Base-by-base conservation (phyloP, 1,140 invertebrate species). In the Ips nitidus region DNA sequence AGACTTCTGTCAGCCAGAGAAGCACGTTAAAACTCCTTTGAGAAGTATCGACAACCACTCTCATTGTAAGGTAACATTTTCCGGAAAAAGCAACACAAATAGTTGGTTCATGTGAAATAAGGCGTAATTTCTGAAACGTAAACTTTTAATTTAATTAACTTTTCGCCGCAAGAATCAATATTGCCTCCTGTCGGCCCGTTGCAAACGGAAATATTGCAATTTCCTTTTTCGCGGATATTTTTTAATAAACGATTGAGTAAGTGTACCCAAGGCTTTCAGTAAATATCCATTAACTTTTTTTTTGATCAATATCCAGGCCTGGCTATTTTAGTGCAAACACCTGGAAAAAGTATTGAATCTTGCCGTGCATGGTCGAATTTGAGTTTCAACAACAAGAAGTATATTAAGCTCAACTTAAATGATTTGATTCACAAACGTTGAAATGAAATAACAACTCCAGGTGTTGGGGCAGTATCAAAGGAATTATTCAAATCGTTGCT, bases 81-180 rank as follows among this genome's bases (percentile, higher is more conserved):
- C 22, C 22, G 22, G 22, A 22, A 22, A 22, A 22, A 22, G 22
- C 22, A 22, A 22, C 22, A 22, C 22, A 22, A 22, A 22, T 22
- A 22, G 22, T 22, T 22, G 22, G 22, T 22, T 22, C 22, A 22
- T 22, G 22, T 22, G 22, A 22, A 22, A 22, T 22, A 22, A 22
- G 22, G 22, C 22, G 22, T 40, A 58, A 41, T 58, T 58, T 40
- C 7, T 6, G 7, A 40, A 40, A 58, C 40, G 40, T 40, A 41
- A 47, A 61, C 41, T 47, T 45, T 61, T 43, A 47, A 61, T 61
- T 61, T 61, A 61, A 61, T 61, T 50, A 61, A 61, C 59, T 45
- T 38, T 61, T 47, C 37, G 5, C 37, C 37, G 5, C 56, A 41
- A 41, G 2, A 41, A 58, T 58, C 56, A 58, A 58, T 58, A 58